Percentiles rank a stretch among this genome's conserved stretches.
Evolutionary conservation across 2,888 invertebrate genomes (phyloP).

Genomic region (Hypselothyrea guttata): DNA sequence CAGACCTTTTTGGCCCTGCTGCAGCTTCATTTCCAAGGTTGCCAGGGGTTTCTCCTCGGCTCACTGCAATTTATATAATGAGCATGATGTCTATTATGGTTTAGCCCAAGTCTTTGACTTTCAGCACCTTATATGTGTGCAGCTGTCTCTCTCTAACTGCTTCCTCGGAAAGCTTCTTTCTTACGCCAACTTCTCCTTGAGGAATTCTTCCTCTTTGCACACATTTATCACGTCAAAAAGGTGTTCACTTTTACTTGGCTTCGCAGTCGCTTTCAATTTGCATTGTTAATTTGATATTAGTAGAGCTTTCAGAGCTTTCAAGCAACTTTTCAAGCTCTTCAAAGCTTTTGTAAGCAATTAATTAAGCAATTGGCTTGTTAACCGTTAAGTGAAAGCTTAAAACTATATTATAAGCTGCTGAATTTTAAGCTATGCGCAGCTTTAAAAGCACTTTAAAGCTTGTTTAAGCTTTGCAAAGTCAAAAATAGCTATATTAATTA

Average conservation of each 20-base stretch:
- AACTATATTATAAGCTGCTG: no score
- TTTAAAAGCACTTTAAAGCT: no score
- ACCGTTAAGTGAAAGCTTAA: no score
- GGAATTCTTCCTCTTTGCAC: background rate
- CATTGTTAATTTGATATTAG: no score
- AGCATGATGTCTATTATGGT: conserved; percentile 65
- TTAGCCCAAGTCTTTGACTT: conserved; percentile 67
- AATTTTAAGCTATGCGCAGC: no score
- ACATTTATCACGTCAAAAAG: background rate
- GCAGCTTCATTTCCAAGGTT: conserved; percentile 1
- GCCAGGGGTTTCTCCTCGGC: background rate
- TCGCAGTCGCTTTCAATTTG: no score
- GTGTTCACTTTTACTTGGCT: no score
- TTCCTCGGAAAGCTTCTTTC: conserved; percentile 5
- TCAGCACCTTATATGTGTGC: conserved; percentile 60
- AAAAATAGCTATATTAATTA: no score
- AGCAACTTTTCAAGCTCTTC: background rate
- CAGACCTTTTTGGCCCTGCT: conserved; percentile 30
- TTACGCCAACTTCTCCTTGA: background rate
- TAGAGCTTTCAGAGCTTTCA: background rate
- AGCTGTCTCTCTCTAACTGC: conserved; percentile 22
- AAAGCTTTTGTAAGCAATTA: no score
- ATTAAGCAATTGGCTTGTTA: no score
- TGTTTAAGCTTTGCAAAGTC: no score
- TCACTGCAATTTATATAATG: conserved; percentile 71